Evolutionary conservation across 2,113 vertebrate genomes (phyloP), one percentile per base, ranked within the genome.

Genomic region (Notarius lentiginosus): DNA sequence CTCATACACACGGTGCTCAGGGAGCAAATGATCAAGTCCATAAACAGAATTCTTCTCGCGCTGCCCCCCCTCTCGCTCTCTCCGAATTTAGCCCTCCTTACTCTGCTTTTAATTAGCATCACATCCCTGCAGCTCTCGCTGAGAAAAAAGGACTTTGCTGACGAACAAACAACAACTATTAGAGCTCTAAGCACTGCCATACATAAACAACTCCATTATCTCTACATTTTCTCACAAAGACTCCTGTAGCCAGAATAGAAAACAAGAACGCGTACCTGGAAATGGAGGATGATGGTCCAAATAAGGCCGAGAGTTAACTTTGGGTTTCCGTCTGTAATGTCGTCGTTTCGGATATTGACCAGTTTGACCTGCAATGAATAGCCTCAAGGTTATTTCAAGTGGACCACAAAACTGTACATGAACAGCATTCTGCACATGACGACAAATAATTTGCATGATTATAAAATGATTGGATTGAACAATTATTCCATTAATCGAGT

Each of bases 231-330:
- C n/a, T n/a, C 6, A 80, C 56, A 55, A 27, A 63, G 47, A 65
- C 80, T 66, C 79, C 49, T 65, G 18, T 30, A 27, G 22, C 79
- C 63, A 47, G 18, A 27, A 6, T 10, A 79, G 47, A 14, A 79
- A 49, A 82, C 24, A 76, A 58, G 11, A 27, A 56, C 47, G 51
- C 93, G 89, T 94, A 99, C 98, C 97, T 99, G 98, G 94, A 99
- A 99, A 93, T 99, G 98, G 65, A 99, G 96, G 93, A 99, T 99
- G 94, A 99, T 99, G 70, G 98, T 99, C 98, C 98, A 99, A 91
- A 99, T 99, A 90, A 99, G 96, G 63, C 98, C 98, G 86, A 99
- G 91, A 6, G 98, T 99, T 89, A 99, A 95, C 91, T 99, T 99
- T 88, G 98, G 98, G 91, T 99, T 99, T 63, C 98, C 98, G 0